A percentile compares a stretch with the other conserved stretches of the same genome.
phyloP scores from a whole-genome alignment of 37 sponge, comb jelly and placozoan species.

The Aphrocallistes beatrix region DNA sequence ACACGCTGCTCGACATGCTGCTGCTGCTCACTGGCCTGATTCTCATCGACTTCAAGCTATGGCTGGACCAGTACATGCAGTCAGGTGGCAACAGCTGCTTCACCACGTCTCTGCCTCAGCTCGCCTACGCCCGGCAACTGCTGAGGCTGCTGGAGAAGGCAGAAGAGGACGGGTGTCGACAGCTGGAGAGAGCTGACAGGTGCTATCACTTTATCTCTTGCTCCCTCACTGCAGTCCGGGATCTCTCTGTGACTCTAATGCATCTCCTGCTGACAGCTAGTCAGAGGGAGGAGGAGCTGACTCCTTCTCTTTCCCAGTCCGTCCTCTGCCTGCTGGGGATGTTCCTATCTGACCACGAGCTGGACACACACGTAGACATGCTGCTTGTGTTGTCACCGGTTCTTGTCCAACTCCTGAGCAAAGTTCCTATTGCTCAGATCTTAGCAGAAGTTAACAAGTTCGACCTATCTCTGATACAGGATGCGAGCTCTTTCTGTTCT shows the following conservation, averaged over 20 bases:
- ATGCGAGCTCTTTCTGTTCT: neutral
- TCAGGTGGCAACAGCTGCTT: neutral
- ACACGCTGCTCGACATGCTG: neutral
- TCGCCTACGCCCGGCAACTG: neutral
- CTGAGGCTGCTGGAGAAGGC: neutral
- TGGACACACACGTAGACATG: neutral
- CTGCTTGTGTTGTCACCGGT: neutral
- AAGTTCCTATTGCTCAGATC: neutral
- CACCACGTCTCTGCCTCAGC: neutral
- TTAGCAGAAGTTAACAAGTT: neutral
- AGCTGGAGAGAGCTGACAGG: neutral
- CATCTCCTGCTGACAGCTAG: neutral
- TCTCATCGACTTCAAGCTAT: neutral
- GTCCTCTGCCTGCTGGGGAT: neutral
- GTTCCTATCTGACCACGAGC: neutral
- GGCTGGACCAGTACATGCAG: constrained; percentile 8
- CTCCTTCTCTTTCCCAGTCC: neutral
- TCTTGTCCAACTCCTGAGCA: neutral
- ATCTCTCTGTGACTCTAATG: neutral
- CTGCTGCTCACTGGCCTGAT: neutral
- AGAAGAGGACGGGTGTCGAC: neutral
- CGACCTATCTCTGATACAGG: neutral
- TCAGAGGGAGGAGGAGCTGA: neutral
- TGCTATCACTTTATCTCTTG: neutral
- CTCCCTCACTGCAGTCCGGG: neutral